Percentiles rank a stretch among this genome's conserved stretches.
Evolutionary conservation across 92 coral and sea anemone species (phyloP).

Genomic region (Diadumene lineata): DNA sequence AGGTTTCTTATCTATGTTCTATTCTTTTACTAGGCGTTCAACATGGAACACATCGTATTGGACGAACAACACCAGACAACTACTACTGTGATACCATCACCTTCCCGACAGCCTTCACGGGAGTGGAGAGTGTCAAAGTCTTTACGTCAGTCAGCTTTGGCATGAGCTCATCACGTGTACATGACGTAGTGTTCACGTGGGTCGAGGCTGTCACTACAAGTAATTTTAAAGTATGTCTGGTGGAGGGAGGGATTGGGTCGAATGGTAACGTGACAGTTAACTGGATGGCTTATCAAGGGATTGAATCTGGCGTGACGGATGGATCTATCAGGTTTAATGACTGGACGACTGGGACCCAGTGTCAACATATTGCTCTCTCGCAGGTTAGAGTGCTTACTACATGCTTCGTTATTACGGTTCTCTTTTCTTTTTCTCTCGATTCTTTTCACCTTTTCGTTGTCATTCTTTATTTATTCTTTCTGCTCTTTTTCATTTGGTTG

Average conservation of each 20-base stretch:
- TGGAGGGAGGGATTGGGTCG: constrained; percentile 15
- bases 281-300: constrained; percentile 27
- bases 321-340: constrained; percentile 12
- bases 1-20: neutral
- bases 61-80: neutral
- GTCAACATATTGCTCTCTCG: neutral
- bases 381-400: neutral
- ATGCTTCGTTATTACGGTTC: neutral
- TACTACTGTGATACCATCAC: constrained; percentile 1
- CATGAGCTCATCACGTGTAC: constrained; percentile 15
- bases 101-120: constrained; percentile 11
- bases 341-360: constrained; percentile 27
- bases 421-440: neutral
- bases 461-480: neutral
- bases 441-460: too few species aligned
- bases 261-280: constrained; percentile 12
- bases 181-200: constrained; percentile 27
- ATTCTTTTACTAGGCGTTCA: neutral
- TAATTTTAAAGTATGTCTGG: constrained; percentile 10
- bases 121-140: constrained; percentile 8
- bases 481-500: neutral
- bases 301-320: constrained; percentile 7
- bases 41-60: constrained; percentile 10
- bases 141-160: constrained; percentile 20
- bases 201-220: constrained; percentile 11